Evolutionary conservation across 37 sponge, comb jelly and placozoan species (phyloP).

Genomic region (Oopsacas minuta): DNA sequence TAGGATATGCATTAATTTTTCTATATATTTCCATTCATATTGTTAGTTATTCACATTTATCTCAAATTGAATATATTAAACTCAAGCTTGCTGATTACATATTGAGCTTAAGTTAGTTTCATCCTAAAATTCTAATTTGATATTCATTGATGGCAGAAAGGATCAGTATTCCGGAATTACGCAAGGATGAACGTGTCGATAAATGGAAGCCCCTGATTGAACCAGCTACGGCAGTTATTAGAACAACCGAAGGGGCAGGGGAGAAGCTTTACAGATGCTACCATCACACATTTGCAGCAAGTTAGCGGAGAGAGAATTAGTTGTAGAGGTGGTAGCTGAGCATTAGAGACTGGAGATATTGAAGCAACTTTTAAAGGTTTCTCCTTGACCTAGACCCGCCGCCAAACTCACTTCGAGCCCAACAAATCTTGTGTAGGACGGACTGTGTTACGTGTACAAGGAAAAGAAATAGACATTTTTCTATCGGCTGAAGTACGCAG

Average conservation of each 20-base stretch:
- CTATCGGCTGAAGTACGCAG: conserved; percentile 12
- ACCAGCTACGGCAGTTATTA: not conserved
- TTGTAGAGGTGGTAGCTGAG: not conserved
- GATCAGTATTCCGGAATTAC: not conserved
- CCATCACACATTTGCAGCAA: not conserved
- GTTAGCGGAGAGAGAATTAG: conserved; percentile 11
- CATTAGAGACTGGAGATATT: conserved; percentile 18
- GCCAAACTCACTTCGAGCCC: not conserved
- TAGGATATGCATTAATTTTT: too few species aligned
- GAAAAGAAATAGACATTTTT: conserved; percentile 11
- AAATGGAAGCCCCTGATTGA: not conserved
- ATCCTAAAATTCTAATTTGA: not conserved
- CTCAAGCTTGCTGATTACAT: not conserved
- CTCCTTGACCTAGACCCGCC: not conserved
- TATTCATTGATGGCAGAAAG: conserved; percentile 4
- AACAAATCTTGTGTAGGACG: not conserved
- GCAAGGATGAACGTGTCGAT: not conserved
- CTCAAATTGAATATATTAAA: conserved; percentile 12
- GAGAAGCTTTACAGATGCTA: not conserved
- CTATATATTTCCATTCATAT: too few species aligned
- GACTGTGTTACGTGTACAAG: conserved; percentile 7
- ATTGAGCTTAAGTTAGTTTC: not conserved
- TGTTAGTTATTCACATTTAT: too few species aligned
- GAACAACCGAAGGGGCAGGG: not conserved
- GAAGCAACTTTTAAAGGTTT: not conserved